phyloP scores from a whole-genome alignment of 2,113 vertebrate species.

The Phylloscopus whistleri region DNA sequence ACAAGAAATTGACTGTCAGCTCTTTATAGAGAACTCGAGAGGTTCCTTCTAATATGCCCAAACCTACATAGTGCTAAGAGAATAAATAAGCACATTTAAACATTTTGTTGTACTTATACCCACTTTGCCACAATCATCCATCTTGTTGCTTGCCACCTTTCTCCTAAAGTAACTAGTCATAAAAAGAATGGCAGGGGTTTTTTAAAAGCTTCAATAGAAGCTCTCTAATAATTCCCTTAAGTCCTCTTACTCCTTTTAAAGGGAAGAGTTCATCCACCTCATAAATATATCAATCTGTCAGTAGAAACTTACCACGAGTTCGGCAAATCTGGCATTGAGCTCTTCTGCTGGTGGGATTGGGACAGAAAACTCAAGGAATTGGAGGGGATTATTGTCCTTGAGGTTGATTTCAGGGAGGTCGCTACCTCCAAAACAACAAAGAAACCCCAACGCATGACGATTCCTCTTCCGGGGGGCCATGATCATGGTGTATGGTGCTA shows the following conservation, averaged over 20 bases:
- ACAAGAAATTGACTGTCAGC: neutral
- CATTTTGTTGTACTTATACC: neutral
- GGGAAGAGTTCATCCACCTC: neutral
- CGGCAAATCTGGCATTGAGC: slow-evolving; percentile 90
- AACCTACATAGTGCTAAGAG: neutral
- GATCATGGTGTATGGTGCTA: slow-evolving; percentile 78
- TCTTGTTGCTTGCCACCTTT: neutral
- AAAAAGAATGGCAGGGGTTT: neutral
- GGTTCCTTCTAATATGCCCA: neutral
- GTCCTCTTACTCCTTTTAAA: neutral
- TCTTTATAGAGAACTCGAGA: neutral
- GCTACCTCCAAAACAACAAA: slow-evolving; percentile 91
- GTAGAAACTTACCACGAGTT: slow-evolving; percentile 90
- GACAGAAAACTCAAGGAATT: slow-evolving; percentile 92
- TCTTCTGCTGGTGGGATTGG: slow-evolving; percentile 92
- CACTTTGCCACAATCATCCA: neutral
- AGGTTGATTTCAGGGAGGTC: slow-evolving; percentile 95
- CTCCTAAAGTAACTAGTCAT: neutral
- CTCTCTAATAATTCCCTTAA: neutral
- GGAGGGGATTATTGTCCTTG: slow-evolving; percentile 90
- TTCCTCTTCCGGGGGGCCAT: slow-evolving; percentile 96
- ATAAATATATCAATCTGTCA: neutral
- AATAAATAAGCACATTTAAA: neutral
- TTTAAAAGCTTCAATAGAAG: neutral
- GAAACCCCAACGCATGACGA: slow-evolving; percentile 89